These are phyloP conservation scores for Danio choprae DNA, from an alignment of 2,797 vertebrate genomes.

Conservation along the genomic window DNA sequence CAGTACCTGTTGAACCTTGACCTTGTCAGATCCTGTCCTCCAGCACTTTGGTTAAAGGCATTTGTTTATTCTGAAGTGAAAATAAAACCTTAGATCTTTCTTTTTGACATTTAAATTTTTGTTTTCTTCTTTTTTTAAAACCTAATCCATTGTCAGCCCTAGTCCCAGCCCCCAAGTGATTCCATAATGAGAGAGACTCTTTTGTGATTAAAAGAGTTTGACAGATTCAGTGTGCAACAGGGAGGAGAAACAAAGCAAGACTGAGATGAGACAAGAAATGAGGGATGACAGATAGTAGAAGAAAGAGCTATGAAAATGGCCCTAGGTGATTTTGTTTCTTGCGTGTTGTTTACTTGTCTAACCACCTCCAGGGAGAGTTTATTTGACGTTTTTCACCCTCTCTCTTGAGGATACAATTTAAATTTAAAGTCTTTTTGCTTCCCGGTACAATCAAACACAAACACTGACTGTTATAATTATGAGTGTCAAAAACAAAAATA, in stretches of 20 bases:
- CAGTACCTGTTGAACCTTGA: background rate
- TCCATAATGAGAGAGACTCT: background rate
- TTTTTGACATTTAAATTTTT: background rate
- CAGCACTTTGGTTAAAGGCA: background rate
- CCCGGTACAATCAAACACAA: background rate
- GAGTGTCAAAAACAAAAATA: no score
- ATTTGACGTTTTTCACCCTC: slow-evolving; percentile 9
- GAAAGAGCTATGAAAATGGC: background rate
- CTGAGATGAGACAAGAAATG: slow-evolving; percentile 4
- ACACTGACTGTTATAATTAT: no score
- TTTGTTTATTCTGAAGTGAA: background rate
- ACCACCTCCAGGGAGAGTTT: background rate
- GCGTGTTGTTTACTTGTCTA: slow-evolving; percentile 5
- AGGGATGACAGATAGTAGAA: background rate
- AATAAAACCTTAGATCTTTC: background rate
- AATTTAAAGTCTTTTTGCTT: slow-evolving; percentile 9
- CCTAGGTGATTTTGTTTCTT: slow-evolving; percentile 24
- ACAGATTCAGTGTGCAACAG: slow-evolving; percentile 17
- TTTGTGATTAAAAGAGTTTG: slow-evolving; percentile 20
- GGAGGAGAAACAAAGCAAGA: slow-evolving; percentile 16
- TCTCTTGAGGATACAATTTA: slow-evolving; percentile 6
- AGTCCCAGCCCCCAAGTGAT: background rate
- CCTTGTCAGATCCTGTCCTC: slow-evolving; percentile 5
- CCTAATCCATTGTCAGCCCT: background rate
- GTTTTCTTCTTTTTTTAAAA: background rate